phyloP scores from a whole-genome alignment of 2,797 vertebrate genomes.

The Semotilus atromaculatus region DNA sequence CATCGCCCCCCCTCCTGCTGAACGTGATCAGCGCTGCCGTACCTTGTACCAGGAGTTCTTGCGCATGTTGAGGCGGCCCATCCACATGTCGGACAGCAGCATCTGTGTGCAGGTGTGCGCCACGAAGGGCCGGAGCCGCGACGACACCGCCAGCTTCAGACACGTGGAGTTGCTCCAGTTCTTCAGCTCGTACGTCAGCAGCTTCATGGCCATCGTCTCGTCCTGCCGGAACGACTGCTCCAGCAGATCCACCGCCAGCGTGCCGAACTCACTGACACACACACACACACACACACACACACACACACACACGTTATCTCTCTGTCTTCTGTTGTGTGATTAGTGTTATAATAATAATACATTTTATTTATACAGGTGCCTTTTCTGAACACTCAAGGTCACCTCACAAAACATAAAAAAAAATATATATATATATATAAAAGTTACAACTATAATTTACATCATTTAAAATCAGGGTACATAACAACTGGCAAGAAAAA shows the following conservation, averaged over 20 bases:
- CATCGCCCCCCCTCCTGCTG: too few relatives aligned
- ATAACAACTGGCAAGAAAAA: too few relatives aligned
- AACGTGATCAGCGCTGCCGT: background rate
- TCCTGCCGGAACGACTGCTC: constrained; percentile 98
- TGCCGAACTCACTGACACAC: constrained; percentile 90
- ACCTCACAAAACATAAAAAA: too few relatives aligned
- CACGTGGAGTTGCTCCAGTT: constrained; percentile 99
- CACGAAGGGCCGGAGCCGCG: constrained; percentile 92
- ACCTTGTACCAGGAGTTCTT: constrained; percentile 99
- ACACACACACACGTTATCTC: too few relatives aligned
- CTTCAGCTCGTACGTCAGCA: constrained; percentile 96
- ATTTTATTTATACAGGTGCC: too few relatives aligned
- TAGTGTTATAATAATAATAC: too few relatives aligned
- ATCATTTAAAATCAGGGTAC: too few relatives aligned
- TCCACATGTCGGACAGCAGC: constrained; percentile 99
- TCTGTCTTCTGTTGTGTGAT: too few relatives aligned
- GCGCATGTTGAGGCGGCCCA: constrained; percentile 98
- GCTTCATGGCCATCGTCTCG: constrained; percentile 99
- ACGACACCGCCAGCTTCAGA: constrained; percentile 95
- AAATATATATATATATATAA: too few relatives aligned
- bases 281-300: background rate
- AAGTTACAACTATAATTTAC: too few relatives aligned
- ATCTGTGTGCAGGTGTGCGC: constrained; percentile 98
- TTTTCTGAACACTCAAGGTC: too few relatives aligned
- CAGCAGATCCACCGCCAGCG: constrained; percentile 92